phyloP scores from a whole-genome alignment of 1,140 invertebrate genomes.

The Phocides pigmalion region DNA sequence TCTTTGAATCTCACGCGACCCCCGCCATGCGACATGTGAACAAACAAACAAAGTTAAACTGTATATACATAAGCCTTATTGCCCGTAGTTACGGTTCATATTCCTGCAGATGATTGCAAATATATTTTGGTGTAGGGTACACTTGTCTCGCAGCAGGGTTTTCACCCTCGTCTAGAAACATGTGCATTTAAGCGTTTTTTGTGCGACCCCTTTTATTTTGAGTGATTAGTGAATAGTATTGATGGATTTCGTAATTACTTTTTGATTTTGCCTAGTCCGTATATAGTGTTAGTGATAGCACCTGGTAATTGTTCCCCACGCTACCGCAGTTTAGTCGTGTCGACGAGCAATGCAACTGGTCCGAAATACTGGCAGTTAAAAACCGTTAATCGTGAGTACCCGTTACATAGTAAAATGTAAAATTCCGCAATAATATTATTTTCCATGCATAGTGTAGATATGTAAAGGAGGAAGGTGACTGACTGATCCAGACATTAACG shows the following conservation, averaged over 20 bases:
- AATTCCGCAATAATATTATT: too few species aligned
- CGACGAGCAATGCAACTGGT: too few species aligned
- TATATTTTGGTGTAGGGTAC: slow-evolving; percentile 50
- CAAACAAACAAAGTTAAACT: slow-evolving; percentile 58
- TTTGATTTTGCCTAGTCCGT: neutral
- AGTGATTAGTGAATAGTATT: slow-evolving; percentile 59
- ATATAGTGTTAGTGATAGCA: too few species aligned
- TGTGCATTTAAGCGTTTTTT: slow-evolving; percentile 69
- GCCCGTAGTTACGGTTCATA: slow-evolving; percentile 36
- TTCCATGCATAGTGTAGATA: too few species aligned
- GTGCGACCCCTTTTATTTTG: slow-evolving; percentile 63
- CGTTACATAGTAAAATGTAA: too few species aligned
- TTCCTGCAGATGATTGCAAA: slow-evolving; percentile 31
- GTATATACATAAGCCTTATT: slow-evolving; percentile 31
- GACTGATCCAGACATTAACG: too few species aligned
- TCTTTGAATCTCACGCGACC: slow-evolving; percentile 62
- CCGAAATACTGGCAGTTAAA: too few species aligned
- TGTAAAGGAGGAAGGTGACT: too few species aligned
- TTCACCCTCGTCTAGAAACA: slow-evolving; percentile 46
- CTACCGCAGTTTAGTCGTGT: too few species aligned
- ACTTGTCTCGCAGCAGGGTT: slow-evolving; percentile 67
- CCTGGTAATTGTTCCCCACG: too few species aligned
- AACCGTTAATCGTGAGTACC: too few species aligned
- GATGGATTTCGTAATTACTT: slow-evolving; percentile 54
- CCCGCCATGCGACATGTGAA: slow-evolving; percentile 74